Conservation (phyloP, 2,888 invertebrate genomes). For the Macrophya alboannulata region DNA sequence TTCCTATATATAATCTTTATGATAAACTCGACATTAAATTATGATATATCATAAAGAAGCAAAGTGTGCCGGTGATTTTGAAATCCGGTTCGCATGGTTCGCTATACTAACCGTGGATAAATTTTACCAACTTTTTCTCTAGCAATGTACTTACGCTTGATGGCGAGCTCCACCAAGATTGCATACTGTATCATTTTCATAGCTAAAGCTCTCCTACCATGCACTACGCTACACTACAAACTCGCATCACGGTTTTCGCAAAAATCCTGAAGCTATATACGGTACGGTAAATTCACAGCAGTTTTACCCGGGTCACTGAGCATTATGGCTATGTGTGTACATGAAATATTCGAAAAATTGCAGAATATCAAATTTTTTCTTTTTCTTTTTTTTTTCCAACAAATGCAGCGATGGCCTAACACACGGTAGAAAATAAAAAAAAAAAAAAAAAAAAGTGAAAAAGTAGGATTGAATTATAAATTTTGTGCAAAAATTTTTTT, state of each 20-base stretch:
- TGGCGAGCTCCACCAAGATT: conserved; percentile 10
- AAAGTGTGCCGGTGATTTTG: neutral
- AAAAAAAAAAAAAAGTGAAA: neutral
- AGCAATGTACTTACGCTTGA: conserved; percentile 4
- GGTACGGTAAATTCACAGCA: conserved; percentile 28
- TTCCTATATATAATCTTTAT: neutral
- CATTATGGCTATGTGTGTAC: neutral
- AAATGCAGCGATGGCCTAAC: neutral
- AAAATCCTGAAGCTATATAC: conserved; percentile 3
- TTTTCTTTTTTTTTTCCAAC: neutral
- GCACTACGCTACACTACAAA: neutral
- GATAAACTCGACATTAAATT: neutral
- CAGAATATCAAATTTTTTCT: too few relatives aligned
- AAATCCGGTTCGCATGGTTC: neutral
- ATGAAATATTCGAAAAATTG: conserved; percentile 21
- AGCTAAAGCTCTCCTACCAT: conserved; percentile 11
- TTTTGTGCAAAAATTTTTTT: neutral
- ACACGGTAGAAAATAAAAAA: neutral
- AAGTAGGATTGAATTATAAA: neutral
- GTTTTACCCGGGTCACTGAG: conserved; percentile 33
- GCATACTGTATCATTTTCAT: conserved; percentile 47
- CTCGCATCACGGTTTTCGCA: neutral
- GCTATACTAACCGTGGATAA: neutral
- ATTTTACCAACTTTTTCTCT: neutral
- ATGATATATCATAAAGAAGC: neutral